Evolutionary conservation across 2,113 vertebrate genomes (phyloP).

Genomic region (Kryptolebias marmoratus): DNA sequence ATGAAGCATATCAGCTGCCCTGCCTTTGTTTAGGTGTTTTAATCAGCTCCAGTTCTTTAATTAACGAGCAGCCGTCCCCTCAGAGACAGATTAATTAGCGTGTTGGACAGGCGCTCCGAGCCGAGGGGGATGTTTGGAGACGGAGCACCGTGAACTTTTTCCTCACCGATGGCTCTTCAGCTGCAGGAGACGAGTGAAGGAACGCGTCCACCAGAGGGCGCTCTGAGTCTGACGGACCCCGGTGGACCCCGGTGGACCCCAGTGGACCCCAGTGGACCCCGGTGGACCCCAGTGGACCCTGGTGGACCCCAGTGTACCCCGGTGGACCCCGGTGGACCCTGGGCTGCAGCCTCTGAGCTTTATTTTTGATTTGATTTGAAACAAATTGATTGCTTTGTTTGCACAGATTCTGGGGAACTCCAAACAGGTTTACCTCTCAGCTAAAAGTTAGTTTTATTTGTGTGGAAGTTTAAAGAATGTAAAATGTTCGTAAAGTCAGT

Average conservation of each 20-base stretch:
- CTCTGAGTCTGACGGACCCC: conserved; percentile 3
- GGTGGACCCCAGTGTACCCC: conserved; percentile 26
- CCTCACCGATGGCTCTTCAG: neutral
- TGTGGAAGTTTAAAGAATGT: neutral
- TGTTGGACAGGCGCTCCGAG: conserved; percentile 15
- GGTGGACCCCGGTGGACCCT: too few relatives aligned
- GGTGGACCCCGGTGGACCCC: too few relatives aligned
- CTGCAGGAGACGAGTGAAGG: neutral
- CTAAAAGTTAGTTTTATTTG: neutral
- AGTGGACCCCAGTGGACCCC: too few relatives aligned
- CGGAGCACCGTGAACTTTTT: conserved; percentile 18
- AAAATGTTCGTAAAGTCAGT: neutral
- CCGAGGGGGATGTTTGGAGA: neutral
- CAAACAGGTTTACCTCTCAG: neutral
- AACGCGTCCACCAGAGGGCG: conserved; percentile 44
- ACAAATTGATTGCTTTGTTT: conserved; percentile 38
- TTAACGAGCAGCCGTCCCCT: conserved; percentile 29
- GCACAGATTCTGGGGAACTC: conserved; percentile 39
- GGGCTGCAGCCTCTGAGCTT: neutral
- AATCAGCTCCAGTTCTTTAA: conserved; percentile 19
- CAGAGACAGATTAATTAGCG: conserved; percentile 30
- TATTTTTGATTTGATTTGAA: neutral
- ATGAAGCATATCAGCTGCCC: conserved; percentile 1
- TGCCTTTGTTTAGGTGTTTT: conserved; percentile 32
- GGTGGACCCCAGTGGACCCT: too few relatives aligned